Percentiles rank a stretch among this genome's conserved stretches.
Evolutionary conservation across 2,888 invertebrate species (phyloP).

Genomic region (Pyrgus malvae): DNA sequence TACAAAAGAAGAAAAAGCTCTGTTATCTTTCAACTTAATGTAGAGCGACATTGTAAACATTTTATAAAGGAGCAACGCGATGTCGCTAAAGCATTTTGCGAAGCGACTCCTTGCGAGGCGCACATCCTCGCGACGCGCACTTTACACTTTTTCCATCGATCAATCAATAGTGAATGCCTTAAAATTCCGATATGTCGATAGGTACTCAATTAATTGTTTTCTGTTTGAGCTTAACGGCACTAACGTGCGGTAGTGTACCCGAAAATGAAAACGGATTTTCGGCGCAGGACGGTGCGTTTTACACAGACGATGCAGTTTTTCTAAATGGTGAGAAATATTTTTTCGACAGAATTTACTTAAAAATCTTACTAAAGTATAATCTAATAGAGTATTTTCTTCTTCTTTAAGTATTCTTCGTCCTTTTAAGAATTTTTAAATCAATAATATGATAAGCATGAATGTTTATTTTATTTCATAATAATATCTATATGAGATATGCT

Average conservation of each 20-base stretch:
- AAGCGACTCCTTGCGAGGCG: constrained; percentile 71
- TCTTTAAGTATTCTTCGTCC: too few species aligned
- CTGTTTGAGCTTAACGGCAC: constrained; percentile 48
- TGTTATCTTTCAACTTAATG: constrained; percentile 74
- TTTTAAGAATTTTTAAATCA: too few species aligned
- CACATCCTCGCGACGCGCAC: constrained; percentile 64
- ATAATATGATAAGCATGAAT: too few species aligned
- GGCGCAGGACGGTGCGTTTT: constrained; percentile 62
- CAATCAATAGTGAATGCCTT: constrained; percentile 46
- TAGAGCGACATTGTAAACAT: constrained; percentile 70
- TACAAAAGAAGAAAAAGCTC: constrained; percentile 76
- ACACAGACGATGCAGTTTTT: constrained; percentile 74
- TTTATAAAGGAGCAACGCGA: constrained; percentile 73
- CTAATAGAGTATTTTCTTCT: too few species aligned
- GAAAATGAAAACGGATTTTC: constrained; percentile 61
- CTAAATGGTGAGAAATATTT: constrained; percentile 64
- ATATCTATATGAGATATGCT: too few species aligned
- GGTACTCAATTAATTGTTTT: constrained; percentile 52
- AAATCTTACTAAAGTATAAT: too few species aligned
- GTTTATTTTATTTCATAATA: too few species aligned
- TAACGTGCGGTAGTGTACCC: constrained; percentile 56
- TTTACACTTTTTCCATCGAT: constrained; percentile 32
- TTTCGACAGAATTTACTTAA: background rate
- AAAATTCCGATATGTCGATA: constrained; percentile 47
- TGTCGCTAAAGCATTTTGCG: constrained; percentile 72